Percentiles rank a stretch among this genome's conserved stretches.
phyloP scores from a whole-genome alignment of 2,888 invertebrate genomes.

The Hirtodrosophila trivittata region DNA sequence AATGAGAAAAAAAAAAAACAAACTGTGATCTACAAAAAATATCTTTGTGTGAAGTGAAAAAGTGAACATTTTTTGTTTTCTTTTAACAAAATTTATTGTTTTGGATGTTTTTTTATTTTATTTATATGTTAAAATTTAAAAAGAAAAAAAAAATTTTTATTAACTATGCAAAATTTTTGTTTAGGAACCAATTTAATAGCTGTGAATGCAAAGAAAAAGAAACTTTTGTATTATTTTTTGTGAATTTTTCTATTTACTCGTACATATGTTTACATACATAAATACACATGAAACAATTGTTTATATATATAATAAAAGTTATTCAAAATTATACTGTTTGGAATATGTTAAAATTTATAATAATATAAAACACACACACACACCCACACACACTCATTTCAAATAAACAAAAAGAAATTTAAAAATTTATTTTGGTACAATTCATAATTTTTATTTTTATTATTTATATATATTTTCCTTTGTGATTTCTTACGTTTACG shows the following conservation, averaged over 20 bases:
- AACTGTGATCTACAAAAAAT: constrained; percentile 82
- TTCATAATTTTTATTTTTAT: background rate
- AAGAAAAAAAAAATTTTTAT: constrained; percentile 32
- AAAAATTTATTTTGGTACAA: constrained; percentile 19
- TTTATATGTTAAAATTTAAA: constrained; percentile 45
- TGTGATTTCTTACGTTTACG: background rate
- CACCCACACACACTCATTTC: too few species aligned
- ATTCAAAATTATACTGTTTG: constrained; percentile 67
- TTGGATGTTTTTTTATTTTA: constrained; percentile 60
- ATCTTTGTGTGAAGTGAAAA: constrained; percentile 54
- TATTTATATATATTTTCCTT: constrained; percentile 7
- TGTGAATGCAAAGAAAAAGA: constrained; percentile 64
- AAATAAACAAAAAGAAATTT: constrained; percentile 15
- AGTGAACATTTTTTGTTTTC: constrained; percentile 62
- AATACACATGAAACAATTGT: constrained; percentile 28
- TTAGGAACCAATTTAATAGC: constrained; percentile 58
- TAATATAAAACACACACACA: too few species aligned
- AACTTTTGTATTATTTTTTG: constrained; percentile 79
- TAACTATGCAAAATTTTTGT: constrained; percentile 75
- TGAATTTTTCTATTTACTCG: constrained; percentile 36
- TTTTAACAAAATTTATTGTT: constrained; percentile 73
- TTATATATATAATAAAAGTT: constrained; percentile 41
- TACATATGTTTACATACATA: constrained; percentile 22
- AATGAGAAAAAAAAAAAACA: constrained; percentile 68
- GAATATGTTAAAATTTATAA: constrained; percentile 25